Evolutionary conservation across 2,113 vertebrate species (phyloP), one percentile per base, ranked within the genome.

Genomic region (Hyperopisus bebe): DNA sequence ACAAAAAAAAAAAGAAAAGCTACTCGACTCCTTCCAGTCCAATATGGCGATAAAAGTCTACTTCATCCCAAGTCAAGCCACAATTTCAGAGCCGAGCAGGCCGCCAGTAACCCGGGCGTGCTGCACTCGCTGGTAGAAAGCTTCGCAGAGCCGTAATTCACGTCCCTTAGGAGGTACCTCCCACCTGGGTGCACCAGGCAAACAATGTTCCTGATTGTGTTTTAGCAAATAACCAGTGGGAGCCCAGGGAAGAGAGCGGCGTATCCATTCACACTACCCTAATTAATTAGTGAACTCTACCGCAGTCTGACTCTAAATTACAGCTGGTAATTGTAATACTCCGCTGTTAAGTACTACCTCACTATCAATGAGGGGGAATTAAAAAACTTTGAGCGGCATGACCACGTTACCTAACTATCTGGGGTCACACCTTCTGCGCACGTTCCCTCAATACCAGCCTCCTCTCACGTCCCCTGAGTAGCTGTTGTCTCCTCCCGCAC

Each of bases 201-300:
- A 90, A 90, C 90, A 89, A 90, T 62, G 89, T 88, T 91, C 90
- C 88, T 92, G 90, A 91, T 91, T 90, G 88, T 90, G 89, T 89
- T 89, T 89, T 66, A 88, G 85, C 82, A 90, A 90, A 87, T 90
- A 90, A 90, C 31, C 89, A 55, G 58, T 44, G 85, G 85, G 89
- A 80, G 85, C 62, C 24, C 47, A 35, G 84, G 58, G 77, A 62
- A 53, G 51, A 80, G 90, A 89, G 83, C 31, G n/a, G 42, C 70
- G 11, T 89, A 84, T 90, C 91, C 86, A 89, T 92, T 92, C 88
- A 83, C 89, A 88, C 89, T 88, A 10, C 27, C 55, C 80, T 92
- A 92, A 93, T 93, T 92, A 93, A 93, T 93, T 91, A 92, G 70
- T 87, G 21, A 48, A 53, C 89, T 88, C 88, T 88, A 51, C 91